Base-by-base conservation (phyloP, 2,113 vertebrate genomes). In the Anguilla rostrata region DNA sequence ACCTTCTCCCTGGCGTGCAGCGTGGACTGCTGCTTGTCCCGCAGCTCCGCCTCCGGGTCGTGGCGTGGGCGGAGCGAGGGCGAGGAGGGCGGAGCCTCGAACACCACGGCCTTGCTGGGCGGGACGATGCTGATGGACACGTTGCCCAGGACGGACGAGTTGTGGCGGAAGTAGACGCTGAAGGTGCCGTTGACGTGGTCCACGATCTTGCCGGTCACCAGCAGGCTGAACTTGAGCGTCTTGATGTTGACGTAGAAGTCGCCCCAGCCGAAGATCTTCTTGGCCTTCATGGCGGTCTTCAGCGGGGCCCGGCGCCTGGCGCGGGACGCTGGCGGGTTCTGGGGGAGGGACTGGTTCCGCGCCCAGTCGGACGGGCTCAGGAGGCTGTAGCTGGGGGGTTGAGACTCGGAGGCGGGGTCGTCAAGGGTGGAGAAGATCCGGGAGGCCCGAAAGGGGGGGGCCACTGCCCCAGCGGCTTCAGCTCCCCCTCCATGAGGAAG, bases 181-280 rank as follows among this genome's bases (percentile, higher is more conserved):
- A 96, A 96, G 0, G 95, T 95, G 2, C 95, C 95, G 2, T 96
- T 96, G 88, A 95, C 94, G 71, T 96, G 95, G 89, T 96, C 95
- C 2, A 96, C 95, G 0, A 96, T 95, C 78, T 96, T 96, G 6
- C 95, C 95, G 0, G 94, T 96, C 89, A 96, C 94, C 85, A 95
- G 88, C 18, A 96, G 94, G 89, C 94, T 96, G 79, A 96, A 94
- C 87, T 96, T 96, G 60, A 95, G 26, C 0, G 95, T 96, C 88
- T 95, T 95, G 34, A 96, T 94, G 0, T 95, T 95, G 85, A 95
- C 94, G 87, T 95, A 94, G 85, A 96, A 96, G 84, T 96, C 93
- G 0, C 95, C 95, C 95, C 95, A 96, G 39, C 95, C 95, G 14
- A 96, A 93, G 89, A 94, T 95, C 90, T 96, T 96, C 90, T 96